These are phyloP conservation scores for Vultur gryphus DNA, from an alignment of 2,797 vertebrate species.

Conservation along the genomic window DNA sequence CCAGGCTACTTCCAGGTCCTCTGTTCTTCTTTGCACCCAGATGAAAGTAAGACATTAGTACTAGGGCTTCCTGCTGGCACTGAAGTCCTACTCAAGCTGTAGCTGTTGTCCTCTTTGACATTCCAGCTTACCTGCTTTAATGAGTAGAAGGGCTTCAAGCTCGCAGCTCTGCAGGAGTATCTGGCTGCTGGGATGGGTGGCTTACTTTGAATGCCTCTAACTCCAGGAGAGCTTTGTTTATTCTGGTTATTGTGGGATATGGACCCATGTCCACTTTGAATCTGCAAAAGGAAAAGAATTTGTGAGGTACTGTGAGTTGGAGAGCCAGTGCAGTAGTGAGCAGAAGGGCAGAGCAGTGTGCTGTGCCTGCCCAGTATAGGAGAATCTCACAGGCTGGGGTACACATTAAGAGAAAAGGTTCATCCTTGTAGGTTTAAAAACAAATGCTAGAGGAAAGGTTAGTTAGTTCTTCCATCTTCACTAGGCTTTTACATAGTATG, in stretches of 20 bases:
- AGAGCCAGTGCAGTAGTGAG: neutral
- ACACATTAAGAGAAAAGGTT: neutral
- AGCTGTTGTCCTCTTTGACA: neutral
- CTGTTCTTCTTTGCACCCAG: neutral
- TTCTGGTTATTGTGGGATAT: slow-evolving; percentile 85
- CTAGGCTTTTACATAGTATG: neutral
- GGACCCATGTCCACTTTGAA: slow-evolving; percentile 86
- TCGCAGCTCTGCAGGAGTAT: slow-evolving; percentile 85
- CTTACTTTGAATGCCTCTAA: slow-evolving; percentile 88
- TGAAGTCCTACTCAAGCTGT: neutral
- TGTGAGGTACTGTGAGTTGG: neutral
- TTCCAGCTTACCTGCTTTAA: neutral
- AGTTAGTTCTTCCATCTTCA: neutral
- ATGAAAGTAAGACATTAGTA: neutral
- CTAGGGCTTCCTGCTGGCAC: neutral
- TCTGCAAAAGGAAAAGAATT: slow-evolving; percentile 70
- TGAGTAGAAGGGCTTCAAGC: slow-evolving; percentile 56
- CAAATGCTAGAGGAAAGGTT: neutral
- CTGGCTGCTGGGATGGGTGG: slow-evolving; percentile 89
- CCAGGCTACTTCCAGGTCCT: neutral
- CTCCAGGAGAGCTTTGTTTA: slow-evolving; percentile 85
- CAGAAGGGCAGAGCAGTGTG: neutral
- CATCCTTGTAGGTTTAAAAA: neutral
- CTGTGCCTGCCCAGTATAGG: neutral
- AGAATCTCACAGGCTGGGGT: neutral